These are phyloP conservation scores for Steinernema khuongi DNA, from an alignment of 1,140 invertebrate species.

Conservation along the genomic window DNA sequence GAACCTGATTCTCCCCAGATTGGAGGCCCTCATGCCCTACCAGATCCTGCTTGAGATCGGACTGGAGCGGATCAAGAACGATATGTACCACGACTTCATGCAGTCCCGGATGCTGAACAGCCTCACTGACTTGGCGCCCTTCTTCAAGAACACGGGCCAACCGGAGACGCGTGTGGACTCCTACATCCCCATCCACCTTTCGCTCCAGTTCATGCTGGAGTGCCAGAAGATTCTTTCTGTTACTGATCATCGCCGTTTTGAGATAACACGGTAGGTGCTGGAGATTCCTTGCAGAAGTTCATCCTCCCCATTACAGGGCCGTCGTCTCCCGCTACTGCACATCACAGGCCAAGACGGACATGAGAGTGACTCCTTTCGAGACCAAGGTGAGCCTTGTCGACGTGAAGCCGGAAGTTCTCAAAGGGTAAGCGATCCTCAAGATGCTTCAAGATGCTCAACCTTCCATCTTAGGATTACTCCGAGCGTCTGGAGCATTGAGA, in stretches of 20 bases:
- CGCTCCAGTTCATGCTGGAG: conserved; percentile 19
- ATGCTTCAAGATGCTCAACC: background rate
- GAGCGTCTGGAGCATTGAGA: background rate
- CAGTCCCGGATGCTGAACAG: conserved; percentile 3
- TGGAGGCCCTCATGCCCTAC: conserved; percentile 18
- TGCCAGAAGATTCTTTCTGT: background rate
- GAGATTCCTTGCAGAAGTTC: background rate
- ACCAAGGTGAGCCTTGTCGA: background rate
- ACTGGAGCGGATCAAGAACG: conserved; percentile 13
- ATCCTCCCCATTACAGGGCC: background rate
- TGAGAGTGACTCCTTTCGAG: background rate
- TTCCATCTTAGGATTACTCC: conserved; percentile 8
- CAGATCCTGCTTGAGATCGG: conserved; percentile 25
- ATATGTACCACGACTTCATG: conserved; percentile 17
- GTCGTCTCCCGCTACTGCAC: conserved; percentile 6
- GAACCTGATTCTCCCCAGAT: conserved; percentile 16
- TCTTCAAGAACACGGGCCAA: background rate
- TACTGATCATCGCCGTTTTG: conserved; percentile 18
- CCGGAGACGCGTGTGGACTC: conserved; percentile 1
- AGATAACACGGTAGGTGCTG: background rate
- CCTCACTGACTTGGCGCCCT: background rate
- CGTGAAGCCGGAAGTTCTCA: conserved; percentile 15
- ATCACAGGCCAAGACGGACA: background rate
- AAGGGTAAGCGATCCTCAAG: conserved; percentile 6
- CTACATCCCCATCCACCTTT: conserved; percentile 14